Conservation (phyloP, 2,113 vertebrate genomes). For the Pica pica region DNA sequence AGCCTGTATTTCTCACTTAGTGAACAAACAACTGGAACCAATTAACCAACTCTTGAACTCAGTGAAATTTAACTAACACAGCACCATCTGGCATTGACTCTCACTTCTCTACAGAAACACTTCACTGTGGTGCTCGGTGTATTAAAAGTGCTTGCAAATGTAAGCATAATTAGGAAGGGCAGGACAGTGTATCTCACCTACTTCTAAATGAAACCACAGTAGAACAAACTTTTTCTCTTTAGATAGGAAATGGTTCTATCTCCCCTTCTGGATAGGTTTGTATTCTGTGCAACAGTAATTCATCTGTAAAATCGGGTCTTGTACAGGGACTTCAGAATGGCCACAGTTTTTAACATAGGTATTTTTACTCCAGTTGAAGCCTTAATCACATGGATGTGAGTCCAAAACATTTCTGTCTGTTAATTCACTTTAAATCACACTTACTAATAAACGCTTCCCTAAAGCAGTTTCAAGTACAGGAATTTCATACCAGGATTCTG, state of each 20-base stretch:
- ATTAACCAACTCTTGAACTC: conserved; percentile 36
- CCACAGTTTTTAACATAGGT: not conserved
- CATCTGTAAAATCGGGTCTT: not conserved
- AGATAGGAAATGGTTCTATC: not conserved
- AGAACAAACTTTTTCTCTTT: not conserved
- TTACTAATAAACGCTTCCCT: not conserved
- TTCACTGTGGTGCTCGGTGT: not conserved
- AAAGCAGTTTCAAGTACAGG: not conserved
- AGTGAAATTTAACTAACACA: not conserved
- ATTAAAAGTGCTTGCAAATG: not conserved
- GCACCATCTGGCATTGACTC: not conserved
- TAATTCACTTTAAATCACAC: not conserved
- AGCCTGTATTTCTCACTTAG: not conserved
- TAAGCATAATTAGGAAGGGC: not conserved
- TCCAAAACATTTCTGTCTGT: not conserved
- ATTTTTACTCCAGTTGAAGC: not conserved
- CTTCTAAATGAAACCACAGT: not conserved
- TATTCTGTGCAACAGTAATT: not conserved
- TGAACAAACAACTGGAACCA: conserved; percentile 46
- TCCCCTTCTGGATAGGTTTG: not conserved
- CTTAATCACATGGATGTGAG: not conserved
- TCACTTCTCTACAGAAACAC: conserved; percentile 4
- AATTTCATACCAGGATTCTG: not conserved
- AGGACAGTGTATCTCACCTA: not conserved
- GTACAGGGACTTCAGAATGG: not conserved